Base-by-base conservation (phyloP, 1,140 invertebrate species). In the Drosophila auraria region DNA sequence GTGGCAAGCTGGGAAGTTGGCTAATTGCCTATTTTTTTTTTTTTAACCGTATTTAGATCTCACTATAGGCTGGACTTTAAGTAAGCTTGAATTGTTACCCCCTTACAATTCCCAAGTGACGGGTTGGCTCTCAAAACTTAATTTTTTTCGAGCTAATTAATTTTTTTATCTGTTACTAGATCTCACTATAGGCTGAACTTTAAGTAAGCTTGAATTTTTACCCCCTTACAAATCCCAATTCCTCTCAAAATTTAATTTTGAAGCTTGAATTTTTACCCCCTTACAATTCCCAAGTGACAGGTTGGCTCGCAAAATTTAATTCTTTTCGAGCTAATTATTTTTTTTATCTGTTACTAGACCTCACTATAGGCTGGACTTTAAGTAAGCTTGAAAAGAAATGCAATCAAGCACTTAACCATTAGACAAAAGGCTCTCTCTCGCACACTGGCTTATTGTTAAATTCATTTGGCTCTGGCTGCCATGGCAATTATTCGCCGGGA, bases 401-500 rank as follows among this genome's bases (percentile, higher is more conserved):
- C 30, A 69, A 44, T 66, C 47, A 23, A 66, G 27, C 27, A 66
- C 23, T 30, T 68, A 54, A 36, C 63, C 59, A 56, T 38, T 38
- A 36, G 36, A 53, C 20, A 33, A 33, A 11, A 11, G 33, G 47
- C 25, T 33, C 11, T 68, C n/a, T 20, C 63, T 33, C 1, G 20
- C 23, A 17, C 11, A 53, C 36, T 45, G 69, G 77, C 65, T 84
- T 79, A 47, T 62, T 61, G 68, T 74, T 50, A 75, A 63, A 76
- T 81, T 60, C 49, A 74, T 75, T 74, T 68, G 62, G 54, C 36
- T 57, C 6, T 56, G 14, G 56, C 64, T 79, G 82, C 53, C 74
- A 73, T 70, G 74, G 56, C 64, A 87, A 87, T 80, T 83, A 89
- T 87, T 51, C 51, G 50, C 72, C 50, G 49, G 77, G 71, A 73